A percentile compares a stretch with the other conserved stretches of the same genome.
Evolutionary conservation across 2,888 invertebrate species (phyloP).

Genomic region (Sylvicola cinctus): DNA sequence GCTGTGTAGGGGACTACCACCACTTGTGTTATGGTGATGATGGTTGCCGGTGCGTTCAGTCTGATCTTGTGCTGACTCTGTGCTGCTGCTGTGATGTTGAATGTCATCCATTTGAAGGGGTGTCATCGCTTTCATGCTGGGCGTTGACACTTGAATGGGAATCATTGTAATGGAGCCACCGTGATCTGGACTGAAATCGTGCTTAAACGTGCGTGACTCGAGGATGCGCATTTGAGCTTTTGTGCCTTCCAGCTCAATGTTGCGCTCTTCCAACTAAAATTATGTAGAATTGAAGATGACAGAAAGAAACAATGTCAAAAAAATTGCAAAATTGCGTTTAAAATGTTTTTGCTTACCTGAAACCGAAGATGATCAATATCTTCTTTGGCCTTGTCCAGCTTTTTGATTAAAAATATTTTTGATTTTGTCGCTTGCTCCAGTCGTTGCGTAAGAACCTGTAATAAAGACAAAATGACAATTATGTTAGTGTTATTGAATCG

Average conservation of each 20-base stretch:
- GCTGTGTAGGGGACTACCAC: constrained; percentile 5
- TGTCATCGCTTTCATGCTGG: constrained; percentile 37
- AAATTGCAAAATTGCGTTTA: neutral
- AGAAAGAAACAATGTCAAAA: neutral
- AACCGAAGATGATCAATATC: constrained; percentile 65
- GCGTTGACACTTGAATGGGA: constrained; percentile 25
- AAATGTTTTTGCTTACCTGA: constrained; percentile 33
- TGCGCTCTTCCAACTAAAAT: constrained; percentile 54
- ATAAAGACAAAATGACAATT: constrained; percentile 9
- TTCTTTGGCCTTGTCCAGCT: constrained; percentile 52
- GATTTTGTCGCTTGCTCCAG: constrained; percentile 46
- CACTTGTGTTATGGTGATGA: constrained; percentile 6
- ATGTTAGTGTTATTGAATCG: too few relatives aligned
- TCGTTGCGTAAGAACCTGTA: constrained; percentile 50
- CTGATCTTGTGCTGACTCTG: constrained; percentile 41
- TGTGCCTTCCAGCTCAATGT: constrained; percentile 67
- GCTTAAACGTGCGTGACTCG: constrained; percentile 28
- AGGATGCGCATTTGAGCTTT: constrained; percentile 53
- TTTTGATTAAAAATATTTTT: constrained; percentile 39
- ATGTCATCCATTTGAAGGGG: constrained; percentile 31
- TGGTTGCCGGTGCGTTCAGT: constrained; percentile 18
- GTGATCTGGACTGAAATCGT: constrained; percentile 10
- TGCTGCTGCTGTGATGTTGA: constrained; percentile 34
- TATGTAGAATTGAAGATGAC: neutral
- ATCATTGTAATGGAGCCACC: constrained; percentile 20